phyloP scores from a whole-genome alignment of 2,888 invertebrate genomes.

The Elegia similella region DNA sequence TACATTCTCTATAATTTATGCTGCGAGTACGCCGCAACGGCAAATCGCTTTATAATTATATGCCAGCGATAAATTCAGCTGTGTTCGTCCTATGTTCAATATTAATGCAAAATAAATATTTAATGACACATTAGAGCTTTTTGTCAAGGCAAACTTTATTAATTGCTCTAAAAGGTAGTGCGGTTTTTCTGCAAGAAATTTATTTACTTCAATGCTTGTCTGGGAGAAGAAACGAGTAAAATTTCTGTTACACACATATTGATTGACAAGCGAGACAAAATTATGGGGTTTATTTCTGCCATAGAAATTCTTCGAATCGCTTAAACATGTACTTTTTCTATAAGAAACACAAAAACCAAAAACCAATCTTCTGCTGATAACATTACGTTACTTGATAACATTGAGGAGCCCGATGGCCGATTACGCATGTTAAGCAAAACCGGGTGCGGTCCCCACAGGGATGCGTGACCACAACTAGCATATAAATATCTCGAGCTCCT shows the following conservation, averaged over 20 bases:
- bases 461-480: too few species aligned
- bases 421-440: too few species aligned
- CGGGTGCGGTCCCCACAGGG: too few species aligned
- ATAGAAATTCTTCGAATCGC: too few species aligned
- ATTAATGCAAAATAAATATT: conserved; percentile 13
- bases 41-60: neutral
- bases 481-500: too few species aligned
- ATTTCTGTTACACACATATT: neutral
- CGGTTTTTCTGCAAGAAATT: neutral
- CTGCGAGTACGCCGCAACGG: neutral
- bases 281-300: neutral
- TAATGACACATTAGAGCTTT: conserved; percentile 4
- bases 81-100: conserved; percentile 5
- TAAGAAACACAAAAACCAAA: too few species aligned
- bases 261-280: neutral
- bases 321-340: too few species aligned
- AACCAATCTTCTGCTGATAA: too few species aligned
- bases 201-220: neutral
- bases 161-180: neutral
- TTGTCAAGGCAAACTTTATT: conserved; percentile 7
- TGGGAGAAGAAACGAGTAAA: neutral
- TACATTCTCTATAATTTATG: neutral
- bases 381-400: too few species aligned
- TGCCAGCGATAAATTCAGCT: conserved; percentile 1
- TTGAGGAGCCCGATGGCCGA: too few species aligned